Evolutionary conservation across 64 coral and sea anemone species (phyloP).

Genomic region (Stichodactyla helianthus): DNA sequence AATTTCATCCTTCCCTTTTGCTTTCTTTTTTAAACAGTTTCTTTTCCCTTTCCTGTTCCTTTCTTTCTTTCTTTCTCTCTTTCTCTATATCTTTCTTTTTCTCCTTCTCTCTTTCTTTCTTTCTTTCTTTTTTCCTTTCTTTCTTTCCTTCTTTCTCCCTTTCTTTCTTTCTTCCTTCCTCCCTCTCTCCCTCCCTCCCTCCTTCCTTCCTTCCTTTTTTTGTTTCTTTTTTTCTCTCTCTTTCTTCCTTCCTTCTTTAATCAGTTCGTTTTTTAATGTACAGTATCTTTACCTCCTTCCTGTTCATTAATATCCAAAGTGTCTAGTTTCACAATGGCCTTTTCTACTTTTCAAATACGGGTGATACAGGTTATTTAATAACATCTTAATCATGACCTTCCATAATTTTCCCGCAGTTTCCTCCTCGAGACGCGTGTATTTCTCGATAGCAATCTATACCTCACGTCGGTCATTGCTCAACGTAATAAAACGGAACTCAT

Average conservation of each 20-base stretch:
- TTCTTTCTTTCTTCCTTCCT: not conserved
- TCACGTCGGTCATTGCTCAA: not conserved
- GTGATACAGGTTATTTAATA: too few species aligned
- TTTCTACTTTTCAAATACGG: too few species aligned
- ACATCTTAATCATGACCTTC: not conserved
- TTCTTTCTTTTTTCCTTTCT: too few species aligned
- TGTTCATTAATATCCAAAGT: not conserved
- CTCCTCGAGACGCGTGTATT: not conserved
- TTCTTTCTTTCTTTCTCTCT: too few species aligned
- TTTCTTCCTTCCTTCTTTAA: not conserved
- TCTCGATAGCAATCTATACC: constrained; percentile 1
- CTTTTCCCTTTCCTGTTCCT: too few species aligned
- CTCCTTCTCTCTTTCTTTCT: too few species aligned
- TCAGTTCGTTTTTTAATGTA: not conserved
- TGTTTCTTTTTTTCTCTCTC: not conserved
- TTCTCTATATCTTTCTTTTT: too few species aligned
- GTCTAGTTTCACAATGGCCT: too few species aligned
- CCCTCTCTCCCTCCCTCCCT: not conserved
- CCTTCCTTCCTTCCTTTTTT: not conserved
- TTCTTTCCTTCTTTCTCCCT: too few species aligned
- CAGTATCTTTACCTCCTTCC: not conserved
- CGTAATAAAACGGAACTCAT: not conserved
- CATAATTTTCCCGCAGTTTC: not conserved
- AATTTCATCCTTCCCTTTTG: too few species aligned
- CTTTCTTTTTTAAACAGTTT: too few species aligned